A percentile compares a stretch with the other conserved stretches of the same genome.
Conservation (phyloP, 2,113 vertebrate genomes). For the Brachyhypopomus occidentalis region DNA sequence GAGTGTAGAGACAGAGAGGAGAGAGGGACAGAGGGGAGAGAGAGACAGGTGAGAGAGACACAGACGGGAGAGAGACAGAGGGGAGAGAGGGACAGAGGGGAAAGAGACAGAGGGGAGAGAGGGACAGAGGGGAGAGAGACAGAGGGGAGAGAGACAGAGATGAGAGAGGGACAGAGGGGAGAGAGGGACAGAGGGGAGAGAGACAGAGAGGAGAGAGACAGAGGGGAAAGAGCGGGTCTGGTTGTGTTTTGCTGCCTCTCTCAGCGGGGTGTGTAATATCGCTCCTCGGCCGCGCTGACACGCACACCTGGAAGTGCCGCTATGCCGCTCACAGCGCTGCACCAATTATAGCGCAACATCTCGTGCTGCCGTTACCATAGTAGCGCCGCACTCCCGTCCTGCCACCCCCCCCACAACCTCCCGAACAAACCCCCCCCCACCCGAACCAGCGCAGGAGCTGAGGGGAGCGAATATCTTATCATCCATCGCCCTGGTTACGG, state of each 20-base stretch:
- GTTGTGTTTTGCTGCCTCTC: constrained; percentile 53
- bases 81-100: background rate
- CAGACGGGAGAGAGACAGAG: no score
- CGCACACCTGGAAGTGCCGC: constrained; percentile 60
- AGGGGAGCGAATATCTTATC: constrained; percentile 62
- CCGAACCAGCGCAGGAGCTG: constrained; percentile 55
- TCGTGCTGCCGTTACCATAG: constrained; percentile 60
- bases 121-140: background rate
- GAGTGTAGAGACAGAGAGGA: no score
- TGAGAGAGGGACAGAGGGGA: background rate
- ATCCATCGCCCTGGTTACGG: constrained; percentile 61
- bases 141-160: no score
- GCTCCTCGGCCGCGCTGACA: constrained; percentile 52
- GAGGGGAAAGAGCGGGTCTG: constrained; percentile 24
- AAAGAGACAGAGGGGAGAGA: background rate
- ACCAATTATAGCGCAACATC: constrained; percentile 63
- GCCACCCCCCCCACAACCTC: constrained; percentile 48
- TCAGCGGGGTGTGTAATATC: constrained; percentile 56
- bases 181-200: background rate
- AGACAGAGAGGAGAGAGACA: constrained; percentile 7
- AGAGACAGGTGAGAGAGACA: background rate
- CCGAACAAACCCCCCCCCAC: constrained; percentile 37
- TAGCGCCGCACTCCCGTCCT: constrained; percentile 56
- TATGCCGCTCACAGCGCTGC: constrained; percentile 57
- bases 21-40: background rate